phyloP scores from a whole-genome alignment of 2,797 vertebrate species.

The Darevskia mixta region DNA sequence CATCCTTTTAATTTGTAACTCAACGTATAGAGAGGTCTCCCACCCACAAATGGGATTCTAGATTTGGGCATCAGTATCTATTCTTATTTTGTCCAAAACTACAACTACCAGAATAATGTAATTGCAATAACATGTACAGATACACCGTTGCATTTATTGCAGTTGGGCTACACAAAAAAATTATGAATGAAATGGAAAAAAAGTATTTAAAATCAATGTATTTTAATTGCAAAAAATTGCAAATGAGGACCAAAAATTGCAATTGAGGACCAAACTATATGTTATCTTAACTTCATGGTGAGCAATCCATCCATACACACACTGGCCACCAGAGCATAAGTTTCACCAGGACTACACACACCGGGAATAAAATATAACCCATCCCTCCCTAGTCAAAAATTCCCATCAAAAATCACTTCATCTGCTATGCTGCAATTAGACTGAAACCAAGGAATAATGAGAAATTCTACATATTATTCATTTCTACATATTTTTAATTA shows the following conservation, averaged over 20 bases:
- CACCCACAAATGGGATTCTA: background rate
- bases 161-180: slow-evolving; percentile 75
- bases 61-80: slow-evolving; percentile 51
- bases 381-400: background rate
- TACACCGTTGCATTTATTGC: background rate
- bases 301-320: background rate
- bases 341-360: background rate
- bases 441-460: slow-evolving; percentile 33
- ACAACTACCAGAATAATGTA: slow-evolving; percentile 76
- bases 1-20: background rate
- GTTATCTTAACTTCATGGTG: background rate
- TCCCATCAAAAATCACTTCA: background rate
- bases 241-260: slow-evolving; percentile 61
- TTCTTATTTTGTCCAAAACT: slow-evolving; percentile 75
- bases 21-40: no score
- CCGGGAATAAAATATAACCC: background rate
- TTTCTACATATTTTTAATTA: slow-evolving; percentile 84
- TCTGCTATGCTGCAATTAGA: no score
- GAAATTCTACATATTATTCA: slow-evolving; percentile 69
- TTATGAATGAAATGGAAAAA: slow-evolving; percentile 77
- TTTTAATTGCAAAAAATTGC: slow-evolving; percentile 70
- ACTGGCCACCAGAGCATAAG: background rate
- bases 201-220: slow-evolving; percentile 75
- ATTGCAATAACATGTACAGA: slow-evolving; percentile 78
- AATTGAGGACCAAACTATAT: slow-evolving; percentile 28